phyloP scores from a whole-genome alignment of 2,113 vertebrate genomes.

The Syrmaticus mikado region DNA sequence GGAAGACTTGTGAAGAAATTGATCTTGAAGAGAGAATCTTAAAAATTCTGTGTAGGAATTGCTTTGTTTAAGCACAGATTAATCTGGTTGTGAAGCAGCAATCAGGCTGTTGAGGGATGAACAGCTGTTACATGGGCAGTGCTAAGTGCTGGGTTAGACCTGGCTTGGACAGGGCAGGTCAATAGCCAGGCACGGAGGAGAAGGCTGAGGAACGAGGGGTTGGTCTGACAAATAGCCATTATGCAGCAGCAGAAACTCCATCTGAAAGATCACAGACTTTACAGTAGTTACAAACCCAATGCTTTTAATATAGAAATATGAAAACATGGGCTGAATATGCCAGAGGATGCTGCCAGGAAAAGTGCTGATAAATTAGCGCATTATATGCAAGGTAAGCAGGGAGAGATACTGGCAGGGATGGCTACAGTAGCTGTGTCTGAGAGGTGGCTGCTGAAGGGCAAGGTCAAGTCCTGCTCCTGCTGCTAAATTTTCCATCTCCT shows the following conservation, averaged over 20 bases:
- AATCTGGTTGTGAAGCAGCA: background rate
- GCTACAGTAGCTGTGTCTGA: background rate
- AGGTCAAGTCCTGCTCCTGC: background rate
- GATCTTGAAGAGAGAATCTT: background rate
- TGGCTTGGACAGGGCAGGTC: background rate
- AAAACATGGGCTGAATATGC: background rate
- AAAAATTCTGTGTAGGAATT: background rate
- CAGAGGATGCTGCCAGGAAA: background rate
- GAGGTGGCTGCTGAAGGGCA: background rate
- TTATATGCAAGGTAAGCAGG: background rate
- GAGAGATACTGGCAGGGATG: background rate
- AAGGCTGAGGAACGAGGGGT: background rate
- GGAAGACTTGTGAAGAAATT: background rate
- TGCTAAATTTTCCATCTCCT: background rate
- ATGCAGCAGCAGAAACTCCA: background rate
- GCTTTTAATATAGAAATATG: background rate
- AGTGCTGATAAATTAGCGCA: fast-evolving
- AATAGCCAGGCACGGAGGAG: background rate
- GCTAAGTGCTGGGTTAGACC: background rate
- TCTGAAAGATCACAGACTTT: background rate
- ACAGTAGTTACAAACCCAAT: background rate
- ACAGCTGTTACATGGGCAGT: background rate
- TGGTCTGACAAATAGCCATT: background rate
- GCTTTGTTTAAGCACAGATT: background rate
- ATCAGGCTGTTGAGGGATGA: background rate